Base-by-base conservation (phyloP, 2,888 invertebrate genomes). In the Pristionchus fissidentatus region DNA sequence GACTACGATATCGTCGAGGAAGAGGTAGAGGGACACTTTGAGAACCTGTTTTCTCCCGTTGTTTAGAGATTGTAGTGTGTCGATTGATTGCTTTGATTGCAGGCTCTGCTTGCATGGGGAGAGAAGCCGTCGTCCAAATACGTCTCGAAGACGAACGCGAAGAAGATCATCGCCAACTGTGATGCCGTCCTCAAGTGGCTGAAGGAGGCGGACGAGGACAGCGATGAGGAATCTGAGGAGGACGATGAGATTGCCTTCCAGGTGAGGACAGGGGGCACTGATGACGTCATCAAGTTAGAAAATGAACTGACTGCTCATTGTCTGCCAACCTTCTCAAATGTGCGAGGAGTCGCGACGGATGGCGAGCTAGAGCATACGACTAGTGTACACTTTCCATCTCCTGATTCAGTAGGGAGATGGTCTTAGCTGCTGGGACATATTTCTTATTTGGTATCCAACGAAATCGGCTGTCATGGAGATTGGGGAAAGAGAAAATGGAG, bases 1-100 rank as follows among this genome's bases (percentile, higher is more conserved):
- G 98, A 99, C 94, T 93, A 94, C 89, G 99, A 99, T 93, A 96
- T 99, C 91, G 94, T 99, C 91, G 97, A 97, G 88, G 99, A 99
- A 93, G 96, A 96, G 92, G 95, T 96, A 75, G 35, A 32, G 46
- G 41, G 3, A 26, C 32, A 49, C 29, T 15, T 29, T 8, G 10
- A 49, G 49, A 49, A 49, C n/a, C n/a, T 70, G 43, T n/a, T 2
- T 35, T 26, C 43, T 3, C 15, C n/a, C 13, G 35, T 55, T 22
- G 22, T 13, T 55, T 55, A 60, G 57, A 4, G 0, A 57, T 26
- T 26, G 7, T 26, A 60, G 52, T 19, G 10, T 19, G n/a, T n/a
- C n/a, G n/a, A 3, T 29, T 49, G 8, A 43, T 77, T 77, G 5
- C 15, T 15, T 8, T 41, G n/a, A 38, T 55, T 73, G 7, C 73